Evolutionary conservation across 2,888 invertebrate species (phyloP).

Genomic region (Dasysyrphus albostriatus): DNA sequence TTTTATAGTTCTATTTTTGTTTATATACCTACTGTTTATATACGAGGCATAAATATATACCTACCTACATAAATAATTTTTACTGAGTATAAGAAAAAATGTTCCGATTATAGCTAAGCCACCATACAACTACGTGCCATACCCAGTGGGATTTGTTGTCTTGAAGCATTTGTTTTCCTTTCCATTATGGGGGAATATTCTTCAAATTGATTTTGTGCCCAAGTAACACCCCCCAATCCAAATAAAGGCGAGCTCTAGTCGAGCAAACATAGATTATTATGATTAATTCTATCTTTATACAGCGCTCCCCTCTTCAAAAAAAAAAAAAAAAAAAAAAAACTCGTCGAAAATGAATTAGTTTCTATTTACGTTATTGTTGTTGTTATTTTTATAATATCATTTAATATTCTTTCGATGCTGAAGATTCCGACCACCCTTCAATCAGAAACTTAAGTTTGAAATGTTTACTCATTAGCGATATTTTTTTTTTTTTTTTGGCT

Average conservation of each 20-base stretch:
- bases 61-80: neutral
- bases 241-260: constrained; percentile 49
- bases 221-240: constrained; percentile 52
- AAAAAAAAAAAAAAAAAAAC: constrained; percentile 26
- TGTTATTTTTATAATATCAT: constrained; percentile 29
- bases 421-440: constrained; percentile 53
- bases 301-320: neutral
- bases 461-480: constrained; percentile 69
- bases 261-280: constrained; percentile 57
- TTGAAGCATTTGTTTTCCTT: constrained; percentile 30
- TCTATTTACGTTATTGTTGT: constrained; percentile 51
- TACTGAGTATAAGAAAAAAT: constrained; percentile 24
- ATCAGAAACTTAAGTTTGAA: constrained; percentile 62
- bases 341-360: constrained; percentile 72
- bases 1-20: neutral
- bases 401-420: constrained; percentile 43
- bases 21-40: neutral
- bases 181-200: constrained; percentile 13
- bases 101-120: constrained; percentile 52
- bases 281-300: constrained; percentile 57
- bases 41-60: neutral
- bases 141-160: constrained; percentile 8
- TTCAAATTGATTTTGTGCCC: constrained; percentile 70
- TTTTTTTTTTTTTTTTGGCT: constrained; percentile 69
- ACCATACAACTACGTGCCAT: constrained; percentile 15